Conservation (phyloP, 2,888 invertebrate genomes). For the Parnassius orleans region DNA sequence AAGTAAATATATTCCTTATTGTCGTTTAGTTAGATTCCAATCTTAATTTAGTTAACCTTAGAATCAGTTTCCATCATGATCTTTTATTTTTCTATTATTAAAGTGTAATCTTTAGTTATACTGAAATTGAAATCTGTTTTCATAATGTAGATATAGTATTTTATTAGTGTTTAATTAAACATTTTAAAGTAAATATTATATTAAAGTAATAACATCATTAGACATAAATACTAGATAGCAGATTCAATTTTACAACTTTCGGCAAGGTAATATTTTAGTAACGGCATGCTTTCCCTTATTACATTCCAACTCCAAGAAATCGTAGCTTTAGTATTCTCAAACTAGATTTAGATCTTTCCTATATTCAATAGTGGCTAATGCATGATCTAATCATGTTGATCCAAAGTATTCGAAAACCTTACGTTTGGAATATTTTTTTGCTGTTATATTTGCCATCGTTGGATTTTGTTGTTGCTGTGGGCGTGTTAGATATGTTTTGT, state of each 20-base stretch:
- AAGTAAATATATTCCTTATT: not conserved
- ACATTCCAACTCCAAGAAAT: not conserved
- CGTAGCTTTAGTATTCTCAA: not conserved
- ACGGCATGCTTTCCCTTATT: too few relatives aligned
- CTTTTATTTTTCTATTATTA: not conserved
- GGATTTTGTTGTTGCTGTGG: conserved; percentile 57
- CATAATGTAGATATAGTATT: too few relatives aligned
- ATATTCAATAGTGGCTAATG: conserved; percentile 5
- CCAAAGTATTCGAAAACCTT: conserved; percentile 38
- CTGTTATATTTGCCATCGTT: conserved; percentile 45
- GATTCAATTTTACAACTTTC: too few relatives aligned
- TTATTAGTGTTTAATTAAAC: too few relatives aligned
- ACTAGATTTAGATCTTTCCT: not conserved
- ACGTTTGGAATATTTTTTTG: conserved; percentile 58
- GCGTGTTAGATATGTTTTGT: conserved; percentile 44
- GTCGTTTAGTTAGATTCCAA: not conserved
- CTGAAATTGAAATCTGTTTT: too few relatives aligned
- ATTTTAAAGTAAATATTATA: too few relatives aligned
- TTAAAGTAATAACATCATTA: too few relatives aligned
- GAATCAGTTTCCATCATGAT: not conserved
- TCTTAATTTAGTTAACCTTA: not conserved
- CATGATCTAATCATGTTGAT: conserved; percentile 15
- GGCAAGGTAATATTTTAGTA: too few relatives aligned
- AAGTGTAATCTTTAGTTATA: too few relatives aligned
- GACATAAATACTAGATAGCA: too few relatives aligned